Base-by-base conservation (phyloP, 2,888 invertebrate species). In the Idaea aversata region DNA sequence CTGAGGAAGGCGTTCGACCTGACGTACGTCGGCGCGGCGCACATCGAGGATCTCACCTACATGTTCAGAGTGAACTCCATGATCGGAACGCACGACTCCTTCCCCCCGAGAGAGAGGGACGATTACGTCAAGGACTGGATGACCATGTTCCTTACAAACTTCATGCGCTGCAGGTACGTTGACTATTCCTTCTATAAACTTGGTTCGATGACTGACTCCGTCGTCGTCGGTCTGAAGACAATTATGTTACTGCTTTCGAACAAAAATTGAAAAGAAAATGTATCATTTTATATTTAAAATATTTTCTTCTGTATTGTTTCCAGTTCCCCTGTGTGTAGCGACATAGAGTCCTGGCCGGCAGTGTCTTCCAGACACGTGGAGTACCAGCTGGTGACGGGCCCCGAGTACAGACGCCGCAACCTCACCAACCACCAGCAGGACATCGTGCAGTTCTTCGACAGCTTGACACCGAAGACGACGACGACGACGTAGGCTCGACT, bases 41-140 rank as follows among this genome's bases (percentile, higher is more conserved):
- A 95, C 69, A 88, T 93, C 1, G 95, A 95, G 74, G 95, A 95
- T 77, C 74, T 94, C 77, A 93, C 93, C 0, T 94, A 94, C 70
- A 75, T 94, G 10, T 94, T 95, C 70, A 81, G 79, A 63, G 77
- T 80, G 1, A 88, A 88, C 72, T 83, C 86, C 1, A 72, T 84
- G 64, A 66, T 83, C 35, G 75, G 72, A 0, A 57, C 67, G 1
- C 71, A 75, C 7, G 65, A 68, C 0, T 74, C 79, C 15, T 69
- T 67, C 15, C 73, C 76, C 5, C 74, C 78, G 0, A 63, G 73
- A 3, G 71, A 57, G 10, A 67, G 69, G 4, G 86, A 88, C 65
- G 75, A 78, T 6, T 34, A 65, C 2, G 87, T 89, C 84, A 82
- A 75, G 67, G 75, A 81, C 15, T 77, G 80, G 79, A 87, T 91